Evolutionary conservation across 1,140 invertebrate species (phyloP).

Genomic region (Drosophila leontia): DNA sequence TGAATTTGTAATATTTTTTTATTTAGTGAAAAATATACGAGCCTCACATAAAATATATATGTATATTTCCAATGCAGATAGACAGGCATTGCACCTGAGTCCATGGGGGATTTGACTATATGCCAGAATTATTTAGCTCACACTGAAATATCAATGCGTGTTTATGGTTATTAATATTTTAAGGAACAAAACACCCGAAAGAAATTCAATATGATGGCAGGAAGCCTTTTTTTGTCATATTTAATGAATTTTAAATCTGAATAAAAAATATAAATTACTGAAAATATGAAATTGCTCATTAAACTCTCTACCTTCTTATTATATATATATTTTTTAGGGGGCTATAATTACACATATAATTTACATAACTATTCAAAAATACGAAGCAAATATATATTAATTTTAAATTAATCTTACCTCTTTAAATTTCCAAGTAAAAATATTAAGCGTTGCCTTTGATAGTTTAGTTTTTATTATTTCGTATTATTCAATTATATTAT

Average conservation of each 20-base stretch:
- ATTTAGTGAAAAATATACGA: conserved; percentile 34
- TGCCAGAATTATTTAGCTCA: conserved; percentile 23
- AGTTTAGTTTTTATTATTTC: conserved; percentile 68
- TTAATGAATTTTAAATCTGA: background rate
- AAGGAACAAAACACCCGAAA: conserved; percentile 1
- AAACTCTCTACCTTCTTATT: no score
- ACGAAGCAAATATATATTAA: no score
- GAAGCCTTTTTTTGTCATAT: background rate
- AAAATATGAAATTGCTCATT: no score
- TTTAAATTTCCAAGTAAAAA: conserved; percentile 6
- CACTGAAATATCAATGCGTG: conserved; percentile 34
- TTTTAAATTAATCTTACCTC: background rate
- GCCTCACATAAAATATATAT: conserved; percentile 35
- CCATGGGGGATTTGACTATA: conserved; percentile 24
- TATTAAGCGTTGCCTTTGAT: conserved; percentile 45
- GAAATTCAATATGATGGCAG: background rate
- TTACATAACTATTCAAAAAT: no score
- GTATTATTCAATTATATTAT: conserved; percentile 59
- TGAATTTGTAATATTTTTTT: conserved; percentile 48
- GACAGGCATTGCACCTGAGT: conserved; percentile 16
- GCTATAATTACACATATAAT: no score
- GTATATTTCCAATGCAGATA: conserved; percentile 25
- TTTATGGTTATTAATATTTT: conserved; percentile 48
- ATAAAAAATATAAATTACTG: background rate
- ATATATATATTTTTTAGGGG: no score